These are phyloP conservation scores for Myopa testacea DNA, from an alignment of 2,888 invertebrate species.

Conservation along the genomic window DNA sequence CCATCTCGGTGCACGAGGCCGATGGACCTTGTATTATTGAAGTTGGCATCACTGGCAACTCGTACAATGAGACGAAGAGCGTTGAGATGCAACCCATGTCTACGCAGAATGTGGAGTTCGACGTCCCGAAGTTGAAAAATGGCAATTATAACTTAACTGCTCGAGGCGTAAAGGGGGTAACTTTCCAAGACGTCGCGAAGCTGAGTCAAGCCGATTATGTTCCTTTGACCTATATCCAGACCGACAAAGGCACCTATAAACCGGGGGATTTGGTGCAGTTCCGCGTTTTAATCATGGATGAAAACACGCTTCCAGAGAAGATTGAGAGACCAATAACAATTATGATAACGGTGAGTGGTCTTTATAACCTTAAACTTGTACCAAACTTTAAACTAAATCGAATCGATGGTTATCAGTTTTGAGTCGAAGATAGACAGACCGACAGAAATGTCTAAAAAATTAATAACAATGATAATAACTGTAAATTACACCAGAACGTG, in stretches of 20 bases:
- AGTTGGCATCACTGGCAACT: constrained; percentile 80
- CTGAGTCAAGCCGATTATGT: constrained; percentile 78
- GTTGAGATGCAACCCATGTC: constrained; percentile 78
- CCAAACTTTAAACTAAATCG: not conserved
- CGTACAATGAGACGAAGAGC: constrained; percentile 77
- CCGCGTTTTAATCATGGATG: constrained; percentile 76
- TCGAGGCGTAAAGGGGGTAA: constrained; percentile 76
- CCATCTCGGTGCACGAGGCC: constrained; percentile 73
- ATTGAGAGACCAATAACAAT: constrained; percentile 60
- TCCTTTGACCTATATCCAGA: constrained; percentile 85
- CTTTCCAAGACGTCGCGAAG: constrained; percentile 79
- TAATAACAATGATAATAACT: no score
- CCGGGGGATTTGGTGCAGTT: constrained; percentile 87
- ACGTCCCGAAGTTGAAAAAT: constrained; percentile 68
- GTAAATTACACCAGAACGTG: no score
- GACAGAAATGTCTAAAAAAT: no score
- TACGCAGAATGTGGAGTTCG: constrained; percentile 78
- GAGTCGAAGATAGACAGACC: no score
- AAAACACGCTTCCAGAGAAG: constrained; percentile 75
- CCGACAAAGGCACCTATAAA: constrained; percentile 92
- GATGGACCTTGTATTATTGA: constrained; percentile 70
- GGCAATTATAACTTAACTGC: constrained; percentile 61
- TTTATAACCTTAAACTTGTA: no score
- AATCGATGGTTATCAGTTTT: no score
- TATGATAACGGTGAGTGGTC: constrained; percentile 52